Percentiles rank a stretch among this genome's conserved stretches.
Conservation (phyloP, 2,113 vertebrate genomes). For the Miniopterus natalensis region DNA sequence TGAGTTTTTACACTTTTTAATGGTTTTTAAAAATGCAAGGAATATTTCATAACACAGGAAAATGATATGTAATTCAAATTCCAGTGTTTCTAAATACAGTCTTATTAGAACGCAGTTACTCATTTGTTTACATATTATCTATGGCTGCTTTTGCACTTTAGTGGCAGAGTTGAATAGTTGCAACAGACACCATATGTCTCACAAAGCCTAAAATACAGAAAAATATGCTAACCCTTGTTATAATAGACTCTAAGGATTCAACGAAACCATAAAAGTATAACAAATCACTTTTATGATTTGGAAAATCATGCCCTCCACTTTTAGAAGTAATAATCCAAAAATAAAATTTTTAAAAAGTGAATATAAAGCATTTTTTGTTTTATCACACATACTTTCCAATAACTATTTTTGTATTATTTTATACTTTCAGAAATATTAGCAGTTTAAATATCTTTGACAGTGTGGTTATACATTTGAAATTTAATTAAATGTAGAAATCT, state of each 20-base stretch:
- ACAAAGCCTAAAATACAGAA: conserved; percentile 63
- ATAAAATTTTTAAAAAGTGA: background rate
- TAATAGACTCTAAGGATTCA: conserved; percentile 42
- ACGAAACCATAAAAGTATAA: conserved; percentile 32
- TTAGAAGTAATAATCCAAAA: conserved; percentile 36
- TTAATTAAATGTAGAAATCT: conserved; percentile 37
- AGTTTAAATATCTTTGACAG: conserved; percentile 41
- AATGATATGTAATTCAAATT: conserved; percentile 21
- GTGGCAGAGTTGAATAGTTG: background rate
- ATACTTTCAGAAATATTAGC: conserved; percentile 46
- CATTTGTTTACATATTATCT: background rate
- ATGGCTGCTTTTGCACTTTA: background rate
- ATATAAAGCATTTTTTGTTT: conserved; percentile 58
- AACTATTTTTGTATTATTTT: conserved; percentile 28
- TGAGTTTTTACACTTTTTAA: background rate
- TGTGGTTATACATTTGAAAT: conserved; percentile 10
- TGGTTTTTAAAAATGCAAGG: conserved; percentile 17
- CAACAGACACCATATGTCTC: background rate
- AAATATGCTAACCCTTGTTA: conserved; percentile 31
- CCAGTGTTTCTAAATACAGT: conserved; percentile 55
- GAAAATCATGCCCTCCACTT: conserved; percentile 48
- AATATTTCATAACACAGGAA: background rate
- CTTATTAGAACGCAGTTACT: background rate
- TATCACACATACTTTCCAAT: conserved; percentile 32
- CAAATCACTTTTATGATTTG: conserved; percentile 54